Evolutionary conservation across 1,140 invertebrate species (phyloP).

Genomic region (Heliconius nattereri): DNA sequence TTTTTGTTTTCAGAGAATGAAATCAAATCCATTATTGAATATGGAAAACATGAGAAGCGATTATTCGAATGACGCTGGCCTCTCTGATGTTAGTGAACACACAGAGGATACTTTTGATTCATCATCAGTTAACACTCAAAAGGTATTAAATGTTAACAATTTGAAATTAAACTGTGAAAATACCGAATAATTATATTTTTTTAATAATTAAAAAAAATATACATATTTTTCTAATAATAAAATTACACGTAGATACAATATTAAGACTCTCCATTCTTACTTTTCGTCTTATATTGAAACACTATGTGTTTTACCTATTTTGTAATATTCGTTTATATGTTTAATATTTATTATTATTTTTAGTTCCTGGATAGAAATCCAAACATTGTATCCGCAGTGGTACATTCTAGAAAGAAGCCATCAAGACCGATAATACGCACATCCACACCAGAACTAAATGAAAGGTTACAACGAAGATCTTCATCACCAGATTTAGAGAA

Average conservation of each 20-base stretch:
- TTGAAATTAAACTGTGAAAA: too few species aligned
- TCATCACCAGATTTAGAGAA: conserved; percentile 73
- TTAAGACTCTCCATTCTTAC: too few species aligned
- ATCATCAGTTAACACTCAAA: conserved; percentile 54
- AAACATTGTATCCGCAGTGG: conserved; percentile 67
- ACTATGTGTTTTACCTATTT: not conserved
- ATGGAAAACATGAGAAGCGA: conserved; percentile 57
- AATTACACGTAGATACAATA: too few species aligned
- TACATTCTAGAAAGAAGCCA: conserved; percentile 68
- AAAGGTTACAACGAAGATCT: conserved; percentile 67
- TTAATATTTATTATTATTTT: conserved; percentile 16
- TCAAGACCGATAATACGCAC: conserved; percentile 54
- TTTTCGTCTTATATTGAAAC: not conserved
- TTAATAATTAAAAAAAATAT: too few species aligned
- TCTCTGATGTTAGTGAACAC: conserved; percentile 71
- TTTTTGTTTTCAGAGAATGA: conserved; percentile 62
- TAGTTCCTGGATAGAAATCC: conserved; percentile 68
- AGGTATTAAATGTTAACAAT: conserved; percentile 44
- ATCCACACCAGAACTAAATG: conserved; percentile 58
- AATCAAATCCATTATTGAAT: conserved; percentile 83
- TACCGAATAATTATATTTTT: too few species aligned
- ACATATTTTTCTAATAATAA: too few species aligned
- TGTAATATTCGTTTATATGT: not conserved
- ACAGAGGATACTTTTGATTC: conserved; percentile 70
- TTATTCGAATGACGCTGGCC: conserved; percentile 63